phyloP scores from a whole-genome alignment of 2,797 vertebrate species.

The Karalla daura region DNA sequence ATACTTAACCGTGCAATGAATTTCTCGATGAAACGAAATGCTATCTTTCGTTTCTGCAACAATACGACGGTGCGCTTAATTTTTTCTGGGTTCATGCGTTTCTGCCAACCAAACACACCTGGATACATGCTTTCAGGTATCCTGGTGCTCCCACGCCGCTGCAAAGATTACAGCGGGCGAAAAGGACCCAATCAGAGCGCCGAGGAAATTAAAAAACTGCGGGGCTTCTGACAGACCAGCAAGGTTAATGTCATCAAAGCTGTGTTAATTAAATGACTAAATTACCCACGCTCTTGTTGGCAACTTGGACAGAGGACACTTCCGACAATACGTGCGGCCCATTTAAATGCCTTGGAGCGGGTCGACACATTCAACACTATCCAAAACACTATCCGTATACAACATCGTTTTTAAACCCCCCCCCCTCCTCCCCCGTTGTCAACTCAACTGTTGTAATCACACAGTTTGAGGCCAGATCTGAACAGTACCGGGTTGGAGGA shows the following conservation, averaged over 20 bases:
- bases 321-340: constrained; percentile 3
- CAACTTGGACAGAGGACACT: constrained; percentile 19
- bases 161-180: constrained; percentile 29
- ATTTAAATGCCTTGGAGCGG: background rate
- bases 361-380: background rate
- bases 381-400: background rate
- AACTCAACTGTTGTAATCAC: no score
- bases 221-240: constrained; percentile 32
- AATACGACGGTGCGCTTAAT: no score
- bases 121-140: constrained; percentile 16
- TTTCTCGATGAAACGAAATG: constrained; percentile 4
- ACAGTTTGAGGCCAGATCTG: no score
- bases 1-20: background rate
- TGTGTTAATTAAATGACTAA: constrained; percentile 63
- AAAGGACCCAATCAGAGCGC: no score
- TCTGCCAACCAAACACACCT: constrained; percentile 16
- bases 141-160: constrained; percentile 5
- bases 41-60: no score
- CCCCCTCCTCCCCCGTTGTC: no score
- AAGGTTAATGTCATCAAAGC: constrained; percentile 62
- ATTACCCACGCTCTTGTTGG: constrained; percentile 21
- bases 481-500: no score
- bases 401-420: no score
- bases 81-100: constrained; percentile 16
- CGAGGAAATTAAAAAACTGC: constrained; percentile 58